Conservation (phyloP, 2,113 vertebrate species). For the Vulpes ferrilata region DNA sequence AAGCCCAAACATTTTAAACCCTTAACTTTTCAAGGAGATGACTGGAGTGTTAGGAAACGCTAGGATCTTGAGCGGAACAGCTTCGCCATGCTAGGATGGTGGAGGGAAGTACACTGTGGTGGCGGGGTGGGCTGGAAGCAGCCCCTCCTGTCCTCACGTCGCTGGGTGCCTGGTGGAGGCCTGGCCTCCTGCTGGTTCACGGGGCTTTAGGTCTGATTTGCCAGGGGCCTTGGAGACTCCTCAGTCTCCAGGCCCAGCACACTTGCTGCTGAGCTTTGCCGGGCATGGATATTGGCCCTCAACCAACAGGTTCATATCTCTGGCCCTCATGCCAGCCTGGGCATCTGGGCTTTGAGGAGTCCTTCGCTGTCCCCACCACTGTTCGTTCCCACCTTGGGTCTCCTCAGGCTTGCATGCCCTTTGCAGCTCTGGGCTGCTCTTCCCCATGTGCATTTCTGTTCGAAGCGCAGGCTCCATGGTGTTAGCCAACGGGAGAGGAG, state of each 20-base stretch:
- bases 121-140: neutral
- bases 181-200: neutral
- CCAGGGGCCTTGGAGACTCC: neutral
- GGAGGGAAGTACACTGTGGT: neutral
- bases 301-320: no score
- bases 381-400: neutral
- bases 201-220: rapidly evolving
- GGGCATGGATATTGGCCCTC: neutral
- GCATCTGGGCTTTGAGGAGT: neutral
- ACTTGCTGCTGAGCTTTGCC: neutral
- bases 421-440: rapidly evolving
- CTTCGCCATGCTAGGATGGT: neutral
- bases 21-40: neutral
- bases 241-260: neutral
- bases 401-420: rapidly evolving
- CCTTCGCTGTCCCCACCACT: neutral
- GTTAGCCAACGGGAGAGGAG: neutral
- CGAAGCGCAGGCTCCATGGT: neutral
- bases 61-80: neutral
- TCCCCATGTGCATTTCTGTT: neutral
- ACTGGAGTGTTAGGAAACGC: neutral
- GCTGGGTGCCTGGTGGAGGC: neutral
- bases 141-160: neutral
- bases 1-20: neutral
- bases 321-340: rapidly evolving